Evolutionary conservation across 2,113 vertebrate genomes (phyloP).

Genomic region (Furnarius figulus): DNA sequence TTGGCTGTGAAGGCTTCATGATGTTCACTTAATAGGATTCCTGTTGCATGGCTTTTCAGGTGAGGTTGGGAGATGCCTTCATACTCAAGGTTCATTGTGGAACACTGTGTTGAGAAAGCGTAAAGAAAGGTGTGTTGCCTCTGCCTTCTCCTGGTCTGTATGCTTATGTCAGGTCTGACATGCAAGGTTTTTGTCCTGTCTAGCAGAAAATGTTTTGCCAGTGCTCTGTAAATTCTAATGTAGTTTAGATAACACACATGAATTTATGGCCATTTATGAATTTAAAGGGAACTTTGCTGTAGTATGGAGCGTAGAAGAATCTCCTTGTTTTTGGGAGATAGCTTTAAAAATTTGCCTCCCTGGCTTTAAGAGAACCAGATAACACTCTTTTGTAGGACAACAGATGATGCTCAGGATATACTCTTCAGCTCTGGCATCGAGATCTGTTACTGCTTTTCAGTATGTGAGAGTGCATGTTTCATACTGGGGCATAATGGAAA

Average conservation of each 20-base stretch:
- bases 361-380: not conserved
- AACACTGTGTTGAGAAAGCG: not conserved
- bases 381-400: not conserved
- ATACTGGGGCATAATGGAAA: not conserved
- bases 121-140: not conserved
- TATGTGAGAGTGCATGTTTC: not conserved
- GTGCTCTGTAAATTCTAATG: not conserved
- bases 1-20: not conserved
- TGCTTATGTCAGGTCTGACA: not conserved
- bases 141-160: not conserved
- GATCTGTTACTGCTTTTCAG: not conserved
- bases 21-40: not conserved
- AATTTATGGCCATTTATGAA: not conserved
- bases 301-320: accelerated
- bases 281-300: not conserved
- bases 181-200: not conserved
- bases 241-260: not conserved
- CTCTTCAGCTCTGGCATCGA: not conserved
- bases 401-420: not conserved
- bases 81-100: not conserved
- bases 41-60: not conserved
- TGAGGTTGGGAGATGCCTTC: not conserved
- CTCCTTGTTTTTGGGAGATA: not conserved
- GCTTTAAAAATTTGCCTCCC: not conserved
- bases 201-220: not conserved